Evolutionary conservation across 2,888 invertebrate species (phyloP), one percentile per base, ranked within the genome.

Genomic region (Amiota mariae): DNA sequence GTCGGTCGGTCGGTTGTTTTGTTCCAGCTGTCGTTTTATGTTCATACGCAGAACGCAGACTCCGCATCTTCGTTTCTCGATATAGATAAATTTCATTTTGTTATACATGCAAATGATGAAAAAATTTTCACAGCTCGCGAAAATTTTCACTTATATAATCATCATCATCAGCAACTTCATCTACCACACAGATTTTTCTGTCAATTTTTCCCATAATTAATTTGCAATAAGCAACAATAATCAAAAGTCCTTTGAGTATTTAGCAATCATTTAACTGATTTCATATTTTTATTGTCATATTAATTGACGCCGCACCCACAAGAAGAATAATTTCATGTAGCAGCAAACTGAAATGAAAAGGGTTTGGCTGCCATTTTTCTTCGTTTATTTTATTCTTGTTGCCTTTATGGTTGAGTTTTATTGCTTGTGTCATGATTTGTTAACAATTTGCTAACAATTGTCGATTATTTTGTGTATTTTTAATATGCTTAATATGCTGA

Each of bases 21-120:
- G 46, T 77, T 77, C 76, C 73, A 56, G 71, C 72, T 75, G 75
- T 63, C 70, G 56, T 72, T 75, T 78, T 51, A 63, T 71, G 76
- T 73, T 63, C 70, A 80, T 79, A 82, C 79, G 80, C 81, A 84
- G 86, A 81, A 87, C 87, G 87, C 87, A 87, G 87, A 87, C 88
- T 87, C 87, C 87, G 80, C 79, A 86, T 85, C 84, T 84, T 81
- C 80, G 82, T 78, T 72, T 73, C 76, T 81, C 77, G 80, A 85
- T 87, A 82, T 88, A 88, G 82, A 88, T 84, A 88, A 82, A 82
- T 79, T 86, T 78, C 75, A 82, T 85, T 84, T 78, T 77, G 83
- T 80, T 83, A 81, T 87, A 87, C 87, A 87, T 84, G 88, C 86
- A 81, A 86, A 81, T 81, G 74, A 76, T 77, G 77, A 70, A 75